phyloP scores from a whole-genome alignment of 2,888 invertebrate genomes.

The Tenthredo mesomela region DNA sequence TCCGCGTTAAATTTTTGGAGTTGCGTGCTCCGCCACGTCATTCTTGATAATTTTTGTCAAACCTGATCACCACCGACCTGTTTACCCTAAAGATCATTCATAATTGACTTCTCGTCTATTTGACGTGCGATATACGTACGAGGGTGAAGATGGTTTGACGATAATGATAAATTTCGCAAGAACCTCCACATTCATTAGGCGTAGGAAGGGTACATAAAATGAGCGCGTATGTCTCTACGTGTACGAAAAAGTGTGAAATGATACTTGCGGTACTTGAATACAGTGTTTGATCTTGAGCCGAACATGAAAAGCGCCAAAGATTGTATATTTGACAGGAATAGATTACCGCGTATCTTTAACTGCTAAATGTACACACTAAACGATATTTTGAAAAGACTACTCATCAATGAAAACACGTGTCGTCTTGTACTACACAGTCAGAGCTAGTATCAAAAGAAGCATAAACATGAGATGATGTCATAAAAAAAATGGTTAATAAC shows the following conservation, averaged over 20 bases:
- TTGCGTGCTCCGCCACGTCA: slow-evolving; percentile 1
- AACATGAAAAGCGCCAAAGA: background rate
- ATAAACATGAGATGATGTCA: background rate
- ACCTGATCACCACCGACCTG: background rate
- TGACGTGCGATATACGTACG: background rate
- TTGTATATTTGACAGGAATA: background rate
- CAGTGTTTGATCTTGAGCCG: background rate
- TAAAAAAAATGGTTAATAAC: background rate
- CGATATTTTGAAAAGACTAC: background rate
- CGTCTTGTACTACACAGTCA: background rate
- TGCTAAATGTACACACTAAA: background rate
- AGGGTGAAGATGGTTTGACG: background rate
- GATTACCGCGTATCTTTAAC: background rate
- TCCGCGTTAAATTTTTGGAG: slow-evolving; percentile 25
- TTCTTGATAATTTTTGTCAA: slow-evolving; percentile 31
- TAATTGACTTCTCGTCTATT: background rate
- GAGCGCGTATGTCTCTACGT: background rate
- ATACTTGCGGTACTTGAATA: background rate
- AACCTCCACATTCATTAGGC: background rate
- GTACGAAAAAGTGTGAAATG: background rate
- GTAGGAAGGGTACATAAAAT: background rate
- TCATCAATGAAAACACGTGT: background rate
- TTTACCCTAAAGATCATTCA: background rate
- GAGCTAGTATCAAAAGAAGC: background rate
- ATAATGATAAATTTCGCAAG: background rate